Conservation (phyloP, 92 coral and sea anemone species). For the Plumapathes pennacea region DNA sequence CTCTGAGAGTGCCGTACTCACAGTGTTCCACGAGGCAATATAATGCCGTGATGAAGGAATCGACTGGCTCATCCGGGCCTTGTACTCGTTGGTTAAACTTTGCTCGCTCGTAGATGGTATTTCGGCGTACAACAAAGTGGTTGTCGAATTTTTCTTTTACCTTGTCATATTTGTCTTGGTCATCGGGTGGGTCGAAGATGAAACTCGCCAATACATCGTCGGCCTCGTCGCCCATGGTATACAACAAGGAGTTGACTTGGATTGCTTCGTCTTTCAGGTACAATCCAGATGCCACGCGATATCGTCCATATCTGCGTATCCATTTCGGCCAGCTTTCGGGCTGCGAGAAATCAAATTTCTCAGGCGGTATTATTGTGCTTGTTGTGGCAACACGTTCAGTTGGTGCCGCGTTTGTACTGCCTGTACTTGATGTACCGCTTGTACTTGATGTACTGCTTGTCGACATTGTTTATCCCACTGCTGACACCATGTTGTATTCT, state of each 20-base stretch:
- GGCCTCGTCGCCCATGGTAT: conserved; percentile 21
- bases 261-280: conserved; percentile 6
- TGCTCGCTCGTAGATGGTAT: conserved; percentile 3
- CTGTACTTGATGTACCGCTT: too few species aligned
- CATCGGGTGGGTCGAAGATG: conserved; percentile 15
- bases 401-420: too few species aligned
- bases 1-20: too few species aligned
- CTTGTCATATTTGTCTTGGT: conserved; percentile 7
- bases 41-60: too few species aligned
- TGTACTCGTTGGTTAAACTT: neutral
- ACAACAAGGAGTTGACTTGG: conserved; percentile 27
- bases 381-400: too few species aligned
- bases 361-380: conserved; percentile 25
- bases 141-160: conserved; percentile 17
- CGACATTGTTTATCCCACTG: too few species aligned
- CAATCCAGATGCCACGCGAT: conserved; percentile 15
- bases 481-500: too few species aligned
- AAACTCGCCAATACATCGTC: conserved; percentile 22
- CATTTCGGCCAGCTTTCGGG: conserved; percentile 33
- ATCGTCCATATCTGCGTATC: conserved; percentile 22
- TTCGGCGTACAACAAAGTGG: neutral
- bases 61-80: too few species aligned
- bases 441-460: too few species aligned
- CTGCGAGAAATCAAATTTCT: conserved; percentile 18
- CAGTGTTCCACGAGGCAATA: too few species aligned